These are phyloP conservation scores for Cactoblastis cactorum DNA, from an alignment of 2,888 invertebrate species.

Conservation along the genomic window DNA sequence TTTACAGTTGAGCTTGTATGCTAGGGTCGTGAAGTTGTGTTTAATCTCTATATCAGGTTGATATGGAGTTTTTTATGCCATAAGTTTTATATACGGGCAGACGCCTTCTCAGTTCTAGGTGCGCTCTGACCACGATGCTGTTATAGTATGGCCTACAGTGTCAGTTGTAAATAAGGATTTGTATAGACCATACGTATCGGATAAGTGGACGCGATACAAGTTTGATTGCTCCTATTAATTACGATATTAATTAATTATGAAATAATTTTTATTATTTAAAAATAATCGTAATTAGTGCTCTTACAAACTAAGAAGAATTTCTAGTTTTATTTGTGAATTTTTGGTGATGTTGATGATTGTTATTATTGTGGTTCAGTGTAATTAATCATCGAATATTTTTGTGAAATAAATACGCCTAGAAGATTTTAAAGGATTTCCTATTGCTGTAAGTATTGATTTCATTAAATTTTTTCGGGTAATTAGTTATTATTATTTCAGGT, in stretches of 20 bases:
- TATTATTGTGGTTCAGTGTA: slow-evolving; percentile 61
- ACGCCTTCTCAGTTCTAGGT: slow-evolving; percentile 67
- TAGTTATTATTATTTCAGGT: too few species aligned
- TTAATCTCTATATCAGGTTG: slow-evolving; percentile 58
- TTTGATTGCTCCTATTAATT: slow-evolving; percentile 48
- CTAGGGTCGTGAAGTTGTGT: slow-evolving; percentile 74
- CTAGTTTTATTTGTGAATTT: slow-evolving; percentile 44
- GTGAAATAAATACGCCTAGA: slow-evolving; percentile 42
- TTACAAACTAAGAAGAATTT: slow-evolving; percentile 58
- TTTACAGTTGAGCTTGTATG: slow-evolving; percentile 72
- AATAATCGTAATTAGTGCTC: slow-evolving; percentile 46
- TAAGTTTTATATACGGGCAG: slow-evolving; percentile 54
- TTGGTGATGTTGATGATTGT: slow-evolving; percentile 57
- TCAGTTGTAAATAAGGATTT: slow-evolving; percentile 80
- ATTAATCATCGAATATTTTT: slow-evolving; percentile 43
- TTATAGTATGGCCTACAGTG: slow-evolving; percentile 73
- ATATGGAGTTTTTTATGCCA: slow-evolving; percentile 57
- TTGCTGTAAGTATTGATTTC: slow-evolving; percentile 52
- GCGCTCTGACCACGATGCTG: slow-evolving; percentile 59
- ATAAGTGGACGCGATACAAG: slow-evolving; percentile 55
- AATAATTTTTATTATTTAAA: not conserved
- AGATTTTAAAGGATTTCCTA: slow-evolving; percentile 52
- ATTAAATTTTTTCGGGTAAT: not conserved
- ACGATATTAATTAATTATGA: slow-evolving; percentile 32
- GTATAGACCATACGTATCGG: slow-evolving; percentile 76